phyloP scores from a whole-genome alignment of 1,140 invertebrate genomes.

The Acromyrmex charruanus region DNA sequence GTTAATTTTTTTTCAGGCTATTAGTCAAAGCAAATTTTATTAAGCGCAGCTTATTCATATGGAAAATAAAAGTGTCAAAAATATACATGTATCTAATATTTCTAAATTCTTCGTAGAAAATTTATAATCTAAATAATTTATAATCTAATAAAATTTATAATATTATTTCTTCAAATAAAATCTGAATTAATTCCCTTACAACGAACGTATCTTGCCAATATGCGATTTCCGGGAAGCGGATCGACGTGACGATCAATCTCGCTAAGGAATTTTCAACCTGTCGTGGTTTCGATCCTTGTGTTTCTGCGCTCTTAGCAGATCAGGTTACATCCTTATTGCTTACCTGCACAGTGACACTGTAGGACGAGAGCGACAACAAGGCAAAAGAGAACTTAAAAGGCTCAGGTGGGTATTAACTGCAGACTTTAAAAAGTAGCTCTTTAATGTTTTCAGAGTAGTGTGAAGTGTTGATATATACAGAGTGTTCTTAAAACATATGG shows the following conservation, averaged over 20 bases:
- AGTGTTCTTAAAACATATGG: background rate
- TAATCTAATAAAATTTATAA: too few species aligned
- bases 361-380: constrained; percentile 42
- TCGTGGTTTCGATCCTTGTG: constrained; percentile 54
- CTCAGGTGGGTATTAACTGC: constrained; percentile 26
- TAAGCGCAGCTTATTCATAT: background rate
- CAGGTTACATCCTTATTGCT: constrained; percentile 85
- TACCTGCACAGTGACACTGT: constrained; percentile 59
- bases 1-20: background rate
- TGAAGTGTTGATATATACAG: background rate
- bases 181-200: background rate
- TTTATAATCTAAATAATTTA: too few species aligned
- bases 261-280: constrained; percentile 66
- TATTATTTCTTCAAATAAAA: background rate
- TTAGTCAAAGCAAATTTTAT: constrained; percentile 20
- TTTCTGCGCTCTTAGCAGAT: constrained; percentile 66
- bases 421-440: constrained; percentile 34
- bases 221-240: constrained; percentile 70
- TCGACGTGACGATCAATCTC: constrained; percentile 73
- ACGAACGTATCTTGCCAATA: constrained; percentile 8
- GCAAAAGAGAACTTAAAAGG: constrained; percentile 29
- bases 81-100: background rate
- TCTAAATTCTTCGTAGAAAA: background rate
- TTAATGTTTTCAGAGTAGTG: constrained; percentile 14
- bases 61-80: background rate